A percentile compares a stretch with the other conserved stretches of the same genome.
These are phyloP conservation scores for Anguilla megastoma DNA, from an alignment of 2,797 vertebrate genomes.

Conservation along the genomic window DNA sequence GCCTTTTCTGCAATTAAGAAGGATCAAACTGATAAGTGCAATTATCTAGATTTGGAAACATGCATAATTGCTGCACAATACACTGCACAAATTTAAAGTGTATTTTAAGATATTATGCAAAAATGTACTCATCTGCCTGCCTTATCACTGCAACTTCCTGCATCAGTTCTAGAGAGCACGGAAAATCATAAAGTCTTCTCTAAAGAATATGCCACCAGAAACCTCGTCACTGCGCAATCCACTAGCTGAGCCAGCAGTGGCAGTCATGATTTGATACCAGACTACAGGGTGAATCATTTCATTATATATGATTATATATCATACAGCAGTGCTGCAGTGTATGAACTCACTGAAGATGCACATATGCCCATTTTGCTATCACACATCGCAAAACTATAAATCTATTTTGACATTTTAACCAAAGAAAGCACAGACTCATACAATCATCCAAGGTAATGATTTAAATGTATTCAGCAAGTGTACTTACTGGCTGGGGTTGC, in stretches of 20 bases:
- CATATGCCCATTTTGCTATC: not conserved
- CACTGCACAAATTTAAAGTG: not conserved
- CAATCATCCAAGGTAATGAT: not conserved
- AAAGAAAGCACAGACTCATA: not conserved
- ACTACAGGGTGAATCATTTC: not conserved
- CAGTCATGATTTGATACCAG: not conserved
- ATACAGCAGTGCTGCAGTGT: not conserved
- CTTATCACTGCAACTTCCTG: not conserved
- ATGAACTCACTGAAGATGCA: not conserved
- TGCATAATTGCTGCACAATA: not conserved
- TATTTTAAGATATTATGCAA: not conserved
- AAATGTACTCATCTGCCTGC: not conserved
- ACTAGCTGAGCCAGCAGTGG: not conserved
- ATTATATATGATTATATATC: not conserved
- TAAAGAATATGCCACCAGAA: not conserved
- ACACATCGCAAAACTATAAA: not conserved
- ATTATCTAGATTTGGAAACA: not conserved
- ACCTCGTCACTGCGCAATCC: not conserved
- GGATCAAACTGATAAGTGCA: not conserved
- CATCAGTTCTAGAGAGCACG: not conserved
- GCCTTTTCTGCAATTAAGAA: conserved; percentile 64
- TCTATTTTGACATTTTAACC: not conserved
- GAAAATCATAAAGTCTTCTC: not conserved
- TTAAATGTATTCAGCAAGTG: not conserved
- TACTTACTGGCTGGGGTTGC: conserved; percentile 67